phyloP scores from a whole-genome alignment of 2,888 invertebrate genomes.

The Sesia bembeciformis region DNA sequence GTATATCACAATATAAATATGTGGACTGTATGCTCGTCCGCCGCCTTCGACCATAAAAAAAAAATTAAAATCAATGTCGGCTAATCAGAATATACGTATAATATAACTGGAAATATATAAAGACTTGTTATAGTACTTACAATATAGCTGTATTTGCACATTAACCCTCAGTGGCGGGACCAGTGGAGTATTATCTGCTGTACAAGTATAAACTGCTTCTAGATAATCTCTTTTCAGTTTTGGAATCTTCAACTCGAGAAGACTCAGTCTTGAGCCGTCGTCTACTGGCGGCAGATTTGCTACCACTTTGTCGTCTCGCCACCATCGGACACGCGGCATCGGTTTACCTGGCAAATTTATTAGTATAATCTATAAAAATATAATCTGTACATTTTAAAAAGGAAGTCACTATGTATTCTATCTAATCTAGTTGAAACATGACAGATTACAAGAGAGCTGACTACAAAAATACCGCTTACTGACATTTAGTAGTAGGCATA shows the following conservation, averaged over 20 bases:
- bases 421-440: too few species aligned
- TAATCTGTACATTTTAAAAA: too few species aligned
- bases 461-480: too few species aligned
- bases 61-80: too few species aligned
- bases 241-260: slow-evolving; percentile 48
- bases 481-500: too few species aligned
- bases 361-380: not conserved
- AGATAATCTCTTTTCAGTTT: slow-evolving; percentile 76
- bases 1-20: too few species aligned
- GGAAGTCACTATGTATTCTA: too few species aligned
- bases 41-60: too few species aligned
- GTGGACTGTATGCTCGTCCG: too few species aligned
- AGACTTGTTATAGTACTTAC: slow-evolving; percentile 47
- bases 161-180: slow-evolving; percentile 79
- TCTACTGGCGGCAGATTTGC: slow-evolving; percentile 47
- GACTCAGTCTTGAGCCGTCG: slow-evolving; percentile 45
- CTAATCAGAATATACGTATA: too few species aligned
- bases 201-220: slow-evolving; percentile 80
- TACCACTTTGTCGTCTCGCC: slow-evolving; percentile 61
- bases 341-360: slow-evolving; percentile 46
- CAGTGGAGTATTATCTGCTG: slow-evolving; percentile 81
- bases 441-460: too few species aligned
- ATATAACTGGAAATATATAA: too few species aligned
- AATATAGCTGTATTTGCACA: slow-evolving; percentile 80
- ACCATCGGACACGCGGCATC: slow-evolving; percentile 62